Evolutionary conservation across 1,140 invertebrate species (phyloP), one percentile per base, ranked within the genome.

Genomic region (Hyles euphorbiae): DNA sequence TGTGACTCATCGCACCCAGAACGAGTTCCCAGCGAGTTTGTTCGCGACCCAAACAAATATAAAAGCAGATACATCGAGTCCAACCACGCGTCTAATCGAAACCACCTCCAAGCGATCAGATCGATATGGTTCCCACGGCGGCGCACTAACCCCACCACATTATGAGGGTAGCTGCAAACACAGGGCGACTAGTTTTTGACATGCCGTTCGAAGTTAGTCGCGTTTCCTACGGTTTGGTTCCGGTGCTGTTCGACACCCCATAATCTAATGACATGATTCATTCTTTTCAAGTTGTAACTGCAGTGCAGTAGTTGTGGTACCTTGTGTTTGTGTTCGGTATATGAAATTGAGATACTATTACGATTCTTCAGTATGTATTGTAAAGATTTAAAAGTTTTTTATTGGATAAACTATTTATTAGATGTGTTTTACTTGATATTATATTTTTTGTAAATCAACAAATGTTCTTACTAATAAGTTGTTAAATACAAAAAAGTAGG

Each of bases 291-390:
- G 53, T 34, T 40, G 40, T 61, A 54, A 52, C 58, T 54, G 58
- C 60, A 60, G 55, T 61, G 67, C 51, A 34, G 60, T 53, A 44
- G 60, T 62, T 60, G 54, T 64, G 52, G 56, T 60, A 36, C 40
- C 45, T 56, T 50, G 36, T 51, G 47, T 32, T 58, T 50, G 51
- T 33, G 33, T 34, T 50, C 52, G 52, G 66, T 74, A 70, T 71
- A 88, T 88, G 85, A 81, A 78, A 70, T 69, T 88, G 45, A 68
- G 72, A 57, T 85, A 88, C 62, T 88, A 82, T 68, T 88, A 88
- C 67, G 85, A 88, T 67, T 75, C 85, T 50, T 77, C 83, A 77
- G 85, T 88, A 78, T 56, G 58, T 60, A 43, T 40, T 40, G 4
- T 40, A 5, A 2, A 40, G 22, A 22, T 22, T 22, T 22, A 22